A percentile compares a stretch with the other conserved stretches of the same genome.
These are phyloP conservation scores for Piprites chloris DNA, from an alignment of 2,113 vertebrate genomes.

Conservation along the genomic window DNA sequence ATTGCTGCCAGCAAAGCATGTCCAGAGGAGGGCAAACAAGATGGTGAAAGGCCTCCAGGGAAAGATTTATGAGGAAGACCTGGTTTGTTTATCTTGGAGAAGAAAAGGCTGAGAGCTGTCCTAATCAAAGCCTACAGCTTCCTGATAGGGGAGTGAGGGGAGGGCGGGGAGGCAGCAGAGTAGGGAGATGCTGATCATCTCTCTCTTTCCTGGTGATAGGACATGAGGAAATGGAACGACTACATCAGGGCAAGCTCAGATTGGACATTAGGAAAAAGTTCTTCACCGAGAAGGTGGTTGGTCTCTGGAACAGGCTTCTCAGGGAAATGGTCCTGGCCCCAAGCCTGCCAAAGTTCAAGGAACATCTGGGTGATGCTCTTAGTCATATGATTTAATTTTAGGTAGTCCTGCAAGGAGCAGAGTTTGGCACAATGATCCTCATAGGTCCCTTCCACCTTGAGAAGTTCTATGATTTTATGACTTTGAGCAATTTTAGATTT, in stretches of 20 bases:
- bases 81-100: not conserved
- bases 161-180: accelerated
- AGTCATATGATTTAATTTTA: not conserved
- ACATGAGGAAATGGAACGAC: not conserved
- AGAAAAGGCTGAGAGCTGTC: not conserved
- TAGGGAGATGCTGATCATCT: not conserved
- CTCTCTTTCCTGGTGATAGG: not conserved
- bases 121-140: accelerated
- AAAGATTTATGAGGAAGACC: not conserved
- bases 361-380: not conserved
- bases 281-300: accelerated
- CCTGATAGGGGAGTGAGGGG: not conserved
- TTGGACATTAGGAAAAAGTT: not conserved
- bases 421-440: not conserved
- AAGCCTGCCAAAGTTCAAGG: not conserved
- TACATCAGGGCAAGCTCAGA: not conserved
- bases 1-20: not conserved
- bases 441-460: not conserved
- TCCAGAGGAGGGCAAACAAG: not conserved
- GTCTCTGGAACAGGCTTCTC: not conserved
- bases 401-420: not conserved
- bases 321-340: not conserved
- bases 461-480: not conserved
- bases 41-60: not conserved
- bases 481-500: not conserved